Evolutionary conservation across 2,888 invertebrate species (phyloP), one percentile per base, ranked within the genome.

Genomic region (Hydriomena furcata): DNA sequence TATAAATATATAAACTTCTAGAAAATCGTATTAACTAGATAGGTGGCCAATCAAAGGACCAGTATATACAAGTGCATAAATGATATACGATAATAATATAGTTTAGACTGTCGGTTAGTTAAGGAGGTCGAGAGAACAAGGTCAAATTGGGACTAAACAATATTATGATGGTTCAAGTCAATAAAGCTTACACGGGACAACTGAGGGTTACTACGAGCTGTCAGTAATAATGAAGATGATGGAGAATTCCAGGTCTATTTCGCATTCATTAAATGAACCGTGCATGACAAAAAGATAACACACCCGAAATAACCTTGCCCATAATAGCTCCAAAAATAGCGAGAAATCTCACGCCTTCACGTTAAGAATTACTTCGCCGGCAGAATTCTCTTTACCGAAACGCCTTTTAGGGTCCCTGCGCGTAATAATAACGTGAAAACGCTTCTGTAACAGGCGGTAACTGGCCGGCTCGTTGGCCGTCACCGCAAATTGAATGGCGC

Each of bases 401-500:
- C 52, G 48, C 43, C 45, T 50, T 44, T 47, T 50, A 44, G 44
- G 51, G 51, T 52, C 52, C 56, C 54, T 52, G 35, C 46, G 58
- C 51, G 58, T 52, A 51, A 58, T 56, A 58, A 58, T 58, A 58
- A 56, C 56, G 55, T 56, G 58, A 61, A 53, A 58, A 61, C 49
- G 58, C 50, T 56, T 61, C 56, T 46, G 55, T 58, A 58, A 58
- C 52, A 51, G 52, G 40, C 52, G 17, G 56, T 50, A 52, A 61
- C 47, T 44, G 56, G 58, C 44, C 52, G 53, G 52, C 41, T 45
- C 48, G 47, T 21, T 42, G 50, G 48, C 48, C 51, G 54, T 49
- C 43, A 51, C 61, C 61, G 55, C 61, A 52, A 61, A 61, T 58
- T 58, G 61, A 61, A 61, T 56, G 56, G 56, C 47, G 43, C 45